Conservation (phyloP, 2,888 invertebrate species). For the Aleiodes testaceus region DNA sequence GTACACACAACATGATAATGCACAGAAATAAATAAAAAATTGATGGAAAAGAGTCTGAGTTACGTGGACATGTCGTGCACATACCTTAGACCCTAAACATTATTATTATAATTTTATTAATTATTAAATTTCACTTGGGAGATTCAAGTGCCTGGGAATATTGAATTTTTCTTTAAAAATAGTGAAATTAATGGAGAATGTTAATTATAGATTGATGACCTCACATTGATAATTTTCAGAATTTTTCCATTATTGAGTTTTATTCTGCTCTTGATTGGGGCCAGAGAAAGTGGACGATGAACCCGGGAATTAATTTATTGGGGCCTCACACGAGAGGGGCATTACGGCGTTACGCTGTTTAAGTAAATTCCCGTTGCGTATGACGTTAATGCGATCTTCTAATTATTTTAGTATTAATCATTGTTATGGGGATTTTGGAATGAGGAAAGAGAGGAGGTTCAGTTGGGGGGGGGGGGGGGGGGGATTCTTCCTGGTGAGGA, state of each 20-base stretch:
- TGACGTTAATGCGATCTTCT: slow-evolving; percentile 23
- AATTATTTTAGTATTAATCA: background rate
- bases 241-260: slow-evolving; percentile 28
- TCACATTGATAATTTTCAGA: slow-evolving; percentile 17
- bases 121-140: slow-evolving; percentile 6
- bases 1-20: slow-evolving; percentile 25
- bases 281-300: slow-evolving; percentile 66
- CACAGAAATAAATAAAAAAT: slow-evolving; percentile 1
- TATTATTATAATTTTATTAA: slow-evolving; percentile 4
- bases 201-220: slow-evolving; percentile 30
- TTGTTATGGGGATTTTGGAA: background rate
- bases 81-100: too few species aligned
- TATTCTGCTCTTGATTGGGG: slow-evolving; percentile 55
- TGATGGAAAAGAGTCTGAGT: background rate
- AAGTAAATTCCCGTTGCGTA: slow-evolving; percentile 55
- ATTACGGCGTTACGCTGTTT: slow-evolving; percentile 58
- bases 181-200: background rate
- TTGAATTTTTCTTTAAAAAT: background rate
- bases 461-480: too few species aligned
- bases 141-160: too few species aligned
- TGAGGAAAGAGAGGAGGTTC: too few species aligned
- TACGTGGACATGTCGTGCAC: slow-evolving; percentile 28
- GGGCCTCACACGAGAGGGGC: slow-evolving; percentile 13
- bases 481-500: too few species aligned
- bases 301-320: slow-evolving; percentile 53